Evolutionary conservation across 1,140 invertebrate genomes (phyloP).

Genomic region (Apolygus lucorum): DNA sequence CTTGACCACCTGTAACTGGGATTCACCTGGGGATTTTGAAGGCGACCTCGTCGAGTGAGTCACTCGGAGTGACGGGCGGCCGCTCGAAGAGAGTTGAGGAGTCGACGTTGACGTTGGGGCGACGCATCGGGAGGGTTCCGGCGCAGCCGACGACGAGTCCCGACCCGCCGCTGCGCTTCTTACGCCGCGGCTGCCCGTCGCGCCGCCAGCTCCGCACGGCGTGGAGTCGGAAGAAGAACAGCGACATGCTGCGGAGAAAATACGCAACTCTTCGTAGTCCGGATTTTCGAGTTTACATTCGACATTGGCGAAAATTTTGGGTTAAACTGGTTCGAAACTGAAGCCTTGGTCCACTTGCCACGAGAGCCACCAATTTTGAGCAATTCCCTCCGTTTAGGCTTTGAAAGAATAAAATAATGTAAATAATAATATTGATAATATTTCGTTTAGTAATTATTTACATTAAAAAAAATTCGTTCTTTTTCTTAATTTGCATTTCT

Average conservation of each 20-base stretch:
- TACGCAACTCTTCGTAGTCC: neutral
- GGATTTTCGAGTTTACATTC: too few relatives aligned
- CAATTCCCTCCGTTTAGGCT: too few relatives aligned
- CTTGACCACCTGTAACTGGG: neutral
- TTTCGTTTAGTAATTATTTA: too few relatives aligned
- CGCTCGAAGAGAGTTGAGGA: conserved; percentile 73
- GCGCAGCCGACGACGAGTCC: conserved; percentile 41
- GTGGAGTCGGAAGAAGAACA: conserved; percentile 90
- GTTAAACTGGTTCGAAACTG: too few relatives aligned
- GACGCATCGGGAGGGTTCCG: conserved; percentile 38
- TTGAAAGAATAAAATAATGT: too few relatives aligned
- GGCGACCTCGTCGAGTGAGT: conserved; percentile 83
- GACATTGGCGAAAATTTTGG: too few relatives aligned
- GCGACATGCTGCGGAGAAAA: conserved; percentile 55
- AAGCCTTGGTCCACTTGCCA: too few relatives aligned
- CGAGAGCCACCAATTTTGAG: too few relatives aligned
- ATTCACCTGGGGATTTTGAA: conserved; percentile 80
- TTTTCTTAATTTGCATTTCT: too few relatives aligned
- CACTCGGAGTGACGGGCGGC: conserved; percentile 69
- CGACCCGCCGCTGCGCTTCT: conserved; percentile 45
- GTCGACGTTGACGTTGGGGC: conserved; percentile 50
- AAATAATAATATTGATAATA: too few relatives aligned
- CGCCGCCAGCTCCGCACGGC: conserved; percentile 57
- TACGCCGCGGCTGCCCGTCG: conserved; percentile 58
- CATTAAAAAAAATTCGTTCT: too few relatives aligned